Conservation (phyloP, 2,797 vertebrate species). For the Distichodus sexfasciatus region DNA sequence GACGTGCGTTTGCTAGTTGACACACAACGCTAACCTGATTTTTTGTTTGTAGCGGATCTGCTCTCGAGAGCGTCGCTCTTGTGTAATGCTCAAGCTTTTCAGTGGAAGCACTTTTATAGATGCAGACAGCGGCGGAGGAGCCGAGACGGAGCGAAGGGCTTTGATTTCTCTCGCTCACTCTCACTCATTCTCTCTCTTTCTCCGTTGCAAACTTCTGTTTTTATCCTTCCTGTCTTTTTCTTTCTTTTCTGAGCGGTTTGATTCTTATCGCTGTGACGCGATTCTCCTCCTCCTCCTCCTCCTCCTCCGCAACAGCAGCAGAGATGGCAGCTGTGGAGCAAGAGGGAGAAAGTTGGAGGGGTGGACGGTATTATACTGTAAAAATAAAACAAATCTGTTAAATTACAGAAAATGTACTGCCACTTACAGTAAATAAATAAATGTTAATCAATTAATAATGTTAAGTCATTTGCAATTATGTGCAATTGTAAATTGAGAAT, state of each 20-base stretch:
- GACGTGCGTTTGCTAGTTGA: constrained; percentile 56
- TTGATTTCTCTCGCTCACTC: constrained; percentile 59
- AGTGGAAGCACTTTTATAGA: constrained; percentile 64
- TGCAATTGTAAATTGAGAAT: too few species aligned
- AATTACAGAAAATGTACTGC: too few species aligned
- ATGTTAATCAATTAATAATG: too few species aligned
- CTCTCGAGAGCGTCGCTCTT: constrained; percentile 51
- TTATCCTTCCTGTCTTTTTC: constrained; percentile 59
- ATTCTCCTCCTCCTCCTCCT: constrained; percentile 33
- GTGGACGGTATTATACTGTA: too few species aligned
- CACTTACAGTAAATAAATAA: too few species aligned
- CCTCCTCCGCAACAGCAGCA: neutral
- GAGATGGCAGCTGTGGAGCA: too few species aligned
- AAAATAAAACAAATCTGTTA: too few species aligned
- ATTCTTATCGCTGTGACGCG: constrained; percentile 61
- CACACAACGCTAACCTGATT: constrained; percentile 64
- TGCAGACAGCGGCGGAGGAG: constrained; percentile 68
- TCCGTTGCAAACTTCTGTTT: constrained; percentile 54
- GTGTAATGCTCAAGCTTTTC: constrained; percentile 53
- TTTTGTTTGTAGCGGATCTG: constrained; percentile 42
- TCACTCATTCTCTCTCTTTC: constrained; percentile 24
- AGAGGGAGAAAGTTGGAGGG: constrained; percentile 22
- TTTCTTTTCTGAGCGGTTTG: constrained; percentile 48
- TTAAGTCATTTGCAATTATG: too few species aligned
- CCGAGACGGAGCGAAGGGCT: constrained; percentile 58